A percentile compares a stretch with the other conserved stretches of the same genome.
These are phyloP conservation scores for Solenopsis fugax DNA, from an alignment of 1,140 invertebrate species.

Conservation along the genomic window DNA sequence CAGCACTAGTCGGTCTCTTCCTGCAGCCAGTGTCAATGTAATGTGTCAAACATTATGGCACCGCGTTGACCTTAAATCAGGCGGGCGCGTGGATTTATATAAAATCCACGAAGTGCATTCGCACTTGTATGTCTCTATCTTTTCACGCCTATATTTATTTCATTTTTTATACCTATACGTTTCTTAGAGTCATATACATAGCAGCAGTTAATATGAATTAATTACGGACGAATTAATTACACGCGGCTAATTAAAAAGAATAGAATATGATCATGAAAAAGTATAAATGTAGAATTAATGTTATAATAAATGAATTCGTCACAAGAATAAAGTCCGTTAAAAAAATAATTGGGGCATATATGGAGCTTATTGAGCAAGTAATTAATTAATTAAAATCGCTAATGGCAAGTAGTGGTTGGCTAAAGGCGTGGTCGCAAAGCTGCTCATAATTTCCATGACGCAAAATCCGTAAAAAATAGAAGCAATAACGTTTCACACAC, in stretches of 20 bases:
- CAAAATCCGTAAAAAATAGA: slow-evolving; percentile 29
- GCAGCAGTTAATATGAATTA: neutral
- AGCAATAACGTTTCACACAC: neutral
- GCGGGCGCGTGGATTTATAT: slow-evolving; percentile 32
- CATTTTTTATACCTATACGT: neutral
- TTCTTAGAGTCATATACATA: neutral
- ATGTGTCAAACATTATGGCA: slow-evolving; percentile 71
- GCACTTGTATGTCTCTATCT: neutral
- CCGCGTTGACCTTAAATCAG: slow-evolving; percentile 79
- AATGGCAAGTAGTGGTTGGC: neutral
- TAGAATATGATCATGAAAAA: neutral
- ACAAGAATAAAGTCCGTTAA: neutral
- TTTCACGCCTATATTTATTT: neutral
- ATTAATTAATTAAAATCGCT: slow-evolving; percentile 47
- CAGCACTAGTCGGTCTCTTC: slow-evolving; percentile 75
- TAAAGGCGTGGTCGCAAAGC: neutral
- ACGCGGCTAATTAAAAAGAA: neutral
- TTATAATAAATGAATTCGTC: slow-evolving; percentile 1
- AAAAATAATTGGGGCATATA: neutral
- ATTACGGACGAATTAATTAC: neutral
- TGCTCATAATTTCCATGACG: neutral
- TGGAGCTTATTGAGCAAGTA: neutral
- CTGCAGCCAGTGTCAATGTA: slow-evolving; percentile 76
- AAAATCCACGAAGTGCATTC: slow-evolving; percentile 32
- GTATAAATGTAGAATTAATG: neutral